Evolutionary conservation across 2,888 invertebrate genomes (phyloP), one percentile per base, ranked within the genome.

Genomic region (Lomographa bimaculata): DNA sequence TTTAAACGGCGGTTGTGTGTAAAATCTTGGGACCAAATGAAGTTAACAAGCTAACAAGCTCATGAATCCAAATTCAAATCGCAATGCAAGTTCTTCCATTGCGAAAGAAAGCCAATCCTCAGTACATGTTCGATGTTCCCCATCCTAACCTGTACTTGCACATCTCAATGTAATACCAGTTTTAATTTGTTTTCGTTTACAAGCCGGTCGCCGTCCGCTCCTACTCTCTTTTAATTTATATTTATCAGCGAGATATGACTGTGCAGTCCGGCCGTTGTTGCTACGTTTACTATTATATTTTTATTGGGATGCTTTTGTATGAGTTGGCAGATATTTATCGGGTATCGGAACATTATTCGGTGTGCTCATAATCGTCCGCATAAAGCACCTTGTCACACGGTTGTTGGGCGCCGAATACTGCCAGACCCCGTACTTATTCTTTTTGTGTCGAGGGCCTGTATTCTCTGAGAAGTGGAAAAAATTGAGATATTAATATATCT

Each of bases 271-370:
- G 81, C 70, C 76, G 84, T 80, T 83, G 82, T 80, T 82, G 80
- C 82, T 82, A 79, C 85, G 79, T 85, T 85, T 77, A 81, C 87
- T 86, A 89, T 87, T 86, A 86, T 86, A 85, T 77, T 87, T 86
- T 87, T 89, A 87, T 87, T 89, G 83, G 83, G 80, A 80, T 77
- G 80, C 87, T 85, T 86, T 89, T 89, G 86, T 89, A 86, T 89
- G 89, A 87, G 87, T 82, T 89, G 86, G 89, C 89, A 87, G 89
- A 87, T 89, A 89, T 89, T 89, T 89, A 89, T 89, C 89, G 87
- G 78, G 77, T 81, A 86, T 84, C 71, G 81, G 79, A 84, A 85
- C 85, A 85, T 87, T 86, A 87, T 86, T 87, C 84, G 86, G 84
- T 80, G 75, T 69, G 81, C 72, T 81, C 82, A 84, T 86, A 87